Conservation (phyloP, 2,113 vertebrate species). For the Vicugna pacos region DNA sequence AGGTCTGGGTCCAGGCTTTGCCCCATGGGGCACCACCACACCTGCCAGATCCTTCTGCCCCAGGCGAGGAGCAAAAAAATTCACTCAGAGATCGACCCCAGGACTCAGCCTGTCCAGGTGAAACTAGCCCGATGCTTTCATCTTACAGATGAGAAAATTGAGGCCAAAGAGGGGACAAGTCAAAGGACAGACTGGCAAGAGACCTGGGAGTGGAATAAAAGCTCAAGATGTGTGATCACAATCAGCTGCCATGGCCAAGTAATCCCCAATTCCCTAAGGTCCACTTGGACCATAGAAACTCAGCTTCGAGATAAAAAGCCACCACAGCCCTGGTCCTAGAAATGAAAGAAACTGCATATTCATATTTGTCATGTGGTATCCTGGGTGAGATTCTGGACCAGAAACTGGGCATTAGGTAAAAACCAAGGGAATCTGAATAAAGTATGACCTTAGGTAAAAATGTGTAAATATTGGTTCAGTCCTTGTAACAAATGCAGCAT, state of each 20-base stretch:
- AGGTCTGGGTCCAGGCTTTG: background rate
- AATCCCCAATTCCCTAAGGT: background rate
- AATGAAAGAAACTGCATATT: background rate
- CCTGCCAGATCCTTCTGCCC: background rate
- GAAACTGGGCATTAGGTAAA: background rate
- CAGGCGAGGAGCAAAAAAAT: background rate
- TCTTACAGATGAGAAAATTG: background rate
- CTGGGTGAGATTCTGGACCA: background rate
- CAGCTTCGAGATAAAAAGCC: rapidly evolving
- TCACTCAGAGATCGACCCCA: rapidly evolving
- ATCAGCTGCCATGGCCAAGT: rapidly evolving
- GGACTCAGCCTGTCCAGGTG: background rate
- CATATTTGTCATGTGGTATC: background rate
- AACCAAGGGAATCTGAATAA: background rate
- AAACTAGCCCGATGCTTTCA: background rate
- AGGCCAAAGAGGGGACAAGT: background rate
- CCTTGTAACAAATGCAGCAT: background rate
- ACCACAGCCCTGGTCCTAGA: background rate
- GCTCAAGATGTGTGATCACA: background rate
- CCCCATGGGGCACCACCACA: rapidly evolving
- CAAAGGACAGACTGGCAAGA: background rate
- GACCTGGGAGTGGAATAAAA: rapidly evolving
- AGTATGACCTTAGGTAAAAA: background rate
- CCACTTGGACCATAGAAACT: rapidly evolving
- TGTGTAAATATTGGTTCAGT: too few relatives aligned